A percentile compares a stretch with the other conserved stretches of the same genome.
These are phyloP conservation scores for Peromyscus leucopus DNA, from an alignment of 2,113 vertebrate genomes.

Conservation along the genomic window DNA sequence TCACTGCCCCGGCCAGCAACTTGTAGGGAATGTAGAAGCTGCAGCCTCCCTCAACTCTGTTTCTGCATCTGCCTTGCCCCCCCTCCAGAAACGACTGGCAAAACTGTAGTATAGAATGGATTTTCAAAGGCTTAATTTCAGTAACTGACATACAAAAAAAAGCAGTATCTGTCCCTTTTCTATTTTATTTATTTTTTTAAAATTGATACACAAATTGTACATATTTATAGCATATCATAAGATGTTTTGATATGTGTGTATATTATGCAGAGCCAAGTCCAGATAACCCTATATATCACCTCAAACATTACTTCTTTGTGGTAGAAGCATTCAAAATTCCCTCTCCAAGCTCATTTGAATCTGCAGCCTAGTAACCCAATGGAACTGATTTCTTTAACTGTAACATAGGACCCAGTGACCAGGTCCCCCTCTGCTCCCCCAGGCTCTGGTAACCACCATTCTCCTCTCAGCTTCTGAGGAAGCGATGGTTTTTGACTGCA, in stretches of 20 bases:
- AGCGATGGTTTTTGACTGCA: neutral
- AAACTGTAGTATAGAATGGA: neutral
- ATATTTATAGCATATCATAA: neutral
- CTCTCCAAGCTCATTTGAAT: neutral
- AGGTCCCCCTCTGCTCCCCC: too few species aligned
- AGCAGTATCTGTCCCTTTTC: neutral
- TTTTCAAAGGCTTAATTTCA: neutral
- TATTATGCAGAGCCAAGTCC: neutral
- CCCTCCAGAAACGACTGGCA: neutral
- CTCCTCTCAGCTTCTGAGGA: neutral
- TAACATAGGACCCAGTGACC: neutral
- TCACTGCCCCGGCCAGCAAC: neutral
- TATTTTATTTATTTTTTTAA: conserved; percentile 5
- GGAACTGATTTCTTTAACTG: neutral
- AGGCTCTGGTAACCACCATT: neutral
- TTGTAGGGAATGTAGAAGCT: neutral
- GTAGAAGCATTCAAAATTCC: neutral
- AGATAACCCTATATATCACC: too few species aligned
- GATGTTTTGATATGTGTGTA: neutral
- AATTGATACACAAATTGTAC: neutral
- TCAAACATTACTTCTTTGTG: neutral
- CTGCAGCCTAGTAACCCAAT: neutral
- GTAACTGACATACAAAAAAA: neutral
- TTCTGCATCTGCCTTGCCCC: neutral
- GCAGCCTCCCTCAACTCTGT: neutral